Percentiles rank a stretch among this genome's conserved stretches.
phyloP scores from a whole-genome alignment of 2,888 invertebrate genomes.

The Cryptosula pallasiana region DNA sequence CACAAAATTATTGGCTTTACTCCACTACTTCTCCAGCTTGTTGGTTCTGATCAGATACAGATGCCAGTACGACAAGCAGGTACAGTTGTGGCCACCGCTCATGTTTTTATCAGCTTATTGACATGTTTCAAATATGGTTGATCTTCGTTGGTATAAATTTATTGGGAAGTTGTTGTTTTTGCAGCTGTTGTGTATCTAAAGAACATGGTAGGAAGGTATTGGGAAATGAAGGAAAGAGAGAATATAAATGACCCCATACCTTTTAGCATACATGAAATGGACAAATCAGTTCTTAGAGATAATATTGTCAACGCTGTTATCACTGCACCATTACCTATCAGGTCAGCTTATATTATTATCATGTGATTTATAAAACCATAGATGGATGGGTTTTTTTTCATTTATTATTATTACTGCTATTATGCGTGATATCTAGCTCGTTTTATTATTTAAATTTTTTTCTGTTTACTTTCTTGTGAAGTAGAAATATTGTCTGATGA shows the following conservation, averaged over 20 bases:
- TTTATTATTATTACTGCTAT: no score
- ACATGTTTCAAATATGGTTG: no score
- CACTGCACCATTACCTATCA: conserved; percentile 81
- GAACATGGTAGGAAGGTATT: conserved; percentile 80
- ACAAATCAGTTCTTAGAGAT: conserved; percentile 84
- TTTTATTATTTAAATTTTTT: no score
- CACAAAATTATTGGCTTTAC: conserved; percentile 95
- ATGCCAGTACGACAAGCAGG: conserved; percentile 90
- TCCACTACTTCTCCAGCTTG: conserved; percentile 84
- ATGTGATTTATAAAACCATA: no score
- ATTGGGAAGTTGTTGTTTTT: neutral
- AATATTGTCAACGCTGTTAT: conserved; percentile 93
- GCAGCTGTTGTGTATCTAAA: conserved; percentile 85
- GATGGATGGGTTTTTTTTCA: no score
- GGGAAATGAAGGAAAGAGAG: conserved; percentile 64
- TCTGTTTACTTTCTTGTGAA: no score
- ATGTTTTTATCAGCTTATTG: no score
- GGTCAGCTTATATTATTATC: no score
- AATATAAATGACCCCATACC: conserved; percentile 55
- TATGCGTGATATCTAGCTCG: no score
- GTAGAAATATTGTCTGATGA: no score
- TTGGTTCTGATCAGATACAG: conserved; percentile 79
- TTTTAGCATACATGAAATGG: conserved; percentile 91
- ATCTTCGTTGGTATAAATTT: no score
- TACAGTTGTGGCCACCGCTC: no score